Base-by-base conservation (phyloP, 92 coral and sea anemone species). In the Umimayanthus kanabou region DNA sequence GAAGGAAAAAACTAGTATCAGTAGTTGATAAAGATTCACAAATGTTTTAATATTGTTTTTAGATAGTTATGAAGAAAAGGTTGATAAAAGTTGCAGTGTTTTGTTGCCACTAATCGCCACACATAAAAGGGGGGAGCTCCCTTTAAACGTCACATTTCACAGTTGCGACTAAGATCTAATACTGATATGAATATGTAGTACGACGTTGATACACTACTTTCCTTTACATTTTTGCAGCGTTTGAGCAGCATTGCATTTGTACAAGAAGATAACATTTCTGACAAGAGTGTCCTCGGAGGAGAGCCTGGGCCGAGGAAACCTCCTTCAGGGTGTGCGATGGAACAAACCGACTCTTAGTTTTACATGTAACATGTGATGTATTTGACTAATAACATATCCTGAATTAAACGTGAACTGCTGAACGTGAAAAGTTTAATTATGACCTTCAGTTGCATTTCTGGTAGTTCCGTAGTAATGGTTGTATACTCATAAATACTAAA, bases 221-320 rank as follows among this genome's bases (percentile, higher is more conserved):
- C 47, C 79, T 75, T 25, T 39, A 16, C 79, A 39, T 14, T 47
- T 82, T 83, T 83, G 26, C 45, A 83, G 87, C 87, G 87, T 43
- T 83, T 83, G 47, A 83, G 87, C 78, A 83, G 79, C 42, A 83
- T 70, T 39, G 87, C 79, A 23, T 83, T 83, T 42, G 87, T 73
- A 2, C 40, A 50, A 11, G 87, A 45, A 50, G 78, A 83, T 70
- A 67, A 25, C 9, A 15, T 33, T 11, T 45, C 78, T 11, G 67
- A 83, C 40, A 69, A 15, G 39, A 53, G n/a, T 80, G 87, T 9
- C 15, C 29, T 20, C 9, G 78, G 55, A 42, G 25, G 43, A 70
- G n/a, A 71, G 45, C 18, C 53, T 1, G 53, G 45, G 26, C 13
- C 18, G 50, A 75, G 26, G 53, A 37, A 61, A 22, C 69, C 69